Conservation (phyloP, 2,888 invertebrate genomes). For the Lomographa bimaculata region DNA sequence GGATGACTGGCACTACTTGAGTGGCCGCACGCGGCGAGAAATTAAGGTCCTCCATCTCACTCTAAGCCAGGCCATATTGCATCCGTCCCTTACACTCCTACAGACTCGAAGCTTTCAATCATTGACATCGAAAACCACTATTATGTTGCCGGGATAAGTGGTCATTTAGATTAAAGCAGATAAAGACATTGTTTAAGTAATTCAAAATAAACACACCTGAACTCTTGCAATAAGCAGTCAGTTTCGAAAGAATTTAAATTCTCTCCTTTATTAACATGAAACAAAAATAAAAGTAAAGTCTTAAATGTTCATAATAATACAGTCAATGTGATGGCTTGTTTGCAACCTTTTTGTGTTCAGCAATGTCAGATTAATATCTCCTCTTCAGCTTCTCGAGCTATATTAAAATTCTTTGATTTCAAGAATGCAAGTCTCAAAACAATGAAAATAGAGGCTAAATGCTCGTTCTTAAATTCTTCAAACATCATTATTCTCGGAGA, state of each 20-base stretch:
- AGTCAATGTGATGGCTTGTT: slow-evolving; percentile 37
- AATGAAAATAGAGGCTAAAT: slow-evolving; percentile 42
- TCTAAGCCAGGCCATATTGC: slow-evolving; percentile 37
- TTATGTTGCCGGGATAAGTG: slow-evolving; percentile 42
- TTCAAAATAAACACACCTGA: slow-evolving; percentile 29
- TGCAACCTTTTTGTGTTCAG: slow-evolving; percentile 25
- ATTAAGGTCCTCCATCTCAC: slow-evolving; percentile 57
- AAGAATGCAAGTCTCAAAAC: slow-evolving; percentile 41
- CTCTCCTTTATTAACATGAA: slow-evolving; percentile 40
- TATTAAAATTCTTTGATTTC: slow-evolving; percentile 44
- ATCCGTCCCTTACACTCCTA: slow-evolving; percentile 42
- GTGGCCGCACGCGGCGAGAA: slow-evolving; percentile 75
- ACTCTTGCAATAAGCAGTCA: slow-evolving; percentile 23
- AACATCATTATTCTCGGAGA: slow-evolving; percentile 67
- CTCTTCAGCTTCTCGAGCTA: slow-evolving; percentile 28
- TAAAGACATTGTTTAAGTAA: slow-evolving; percentile 39
- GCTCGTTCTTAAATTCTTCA: slow-evolving; percentile 61
- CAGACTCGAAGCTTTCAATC: slow-evolving; percentile 45
- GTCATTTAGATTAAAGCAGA: slow-evolving; percentile 33
- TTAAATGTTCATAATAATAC: slow-evolving; percentile 41
- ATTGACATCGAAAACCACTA: slow-evolving; percentile 49
- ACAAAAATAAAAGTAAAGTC: slow-evolving; percentile 44
- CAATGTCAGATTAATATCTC: slow-evolving; percentile 20
- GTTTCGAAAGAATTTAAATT: slow-evolving; percentile 23
- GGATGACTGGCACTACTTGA: slow-evolving; percentile 75